phyloP scores from a whole-genome alignment of 2,888 invertebrate genomes.

The Drosophila putrida region DNA sequence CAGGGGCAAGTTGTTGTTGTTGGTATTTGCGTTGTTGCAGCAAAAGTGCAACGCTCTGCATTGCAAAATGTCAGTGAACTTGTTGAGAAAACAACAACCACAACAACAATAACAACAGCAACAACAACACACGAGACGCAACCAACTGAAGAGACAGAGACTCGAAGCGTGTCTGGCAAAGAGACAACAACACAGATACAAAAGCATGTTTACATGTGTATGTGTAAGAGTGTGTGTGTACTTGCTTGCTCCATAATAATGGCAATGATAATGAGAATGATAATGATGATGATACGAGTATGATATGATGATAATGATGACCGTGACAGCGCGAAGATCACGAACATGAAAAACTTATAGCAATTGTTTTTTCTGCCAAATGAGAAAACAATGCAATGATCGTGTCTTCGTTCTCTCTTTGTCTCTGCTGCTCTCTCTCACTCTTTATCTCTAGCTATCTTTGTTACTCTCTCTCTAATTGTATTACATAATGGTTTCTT shows the following conservation, averaged over 20 bases:
- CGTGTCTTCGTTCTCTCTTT: slow-evolving; percentile 3
- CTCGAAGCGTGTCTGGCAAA: slow-evolving; percentile 57
- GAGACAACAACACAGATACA: slow-evolving; percentile 26
- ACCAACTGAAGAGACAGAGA: slow-evolving; percentile 33
- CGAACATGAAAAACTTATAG: slow-evolving; percentile 44
- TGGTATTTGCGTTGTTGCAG: slow-evolving; percentile 41
- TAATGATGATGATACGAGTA: slow-evolving; percentile 42
- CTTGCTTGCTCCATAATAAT: slow-evolving; percentile 34
- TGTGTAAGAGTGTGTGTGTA: neutral
- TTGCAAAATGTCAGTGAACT: slow-evolving; percentile 83
- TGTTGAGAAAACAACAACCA: slow-evolving; percentile 47
- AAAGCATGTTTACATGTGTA: neutral
- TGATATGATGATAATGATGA: slow-evolving; percentile 48
- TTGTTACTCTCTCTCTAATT: neutral
- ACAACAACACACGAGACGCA: slow-evolving; percentile 16
- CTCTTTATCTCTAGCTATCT: neutral
- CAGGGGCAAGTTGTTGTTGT: slow-evolving; percentile 12
- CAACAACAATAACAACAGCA: slow-evolving; percentile 24
- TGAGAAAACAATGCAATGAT: slow-evolving; percentile 5
- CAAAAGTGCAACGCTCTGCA: slow-evolving; percentile 83
- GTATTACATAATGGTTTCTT: slow-evolving; percentile 23
- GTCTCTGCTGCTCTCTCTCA: neutral
- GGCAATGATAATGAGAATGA: slow-evolving; percentile 38
- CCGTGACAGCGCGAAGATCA: slow-evolving; percentile 64
- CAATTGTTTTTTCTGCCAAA: slow-evolving; percentile 7